Base-by-base conservation (phyloP, 1,140 invertebrate species). In the Bombus waltoni region DNA sequence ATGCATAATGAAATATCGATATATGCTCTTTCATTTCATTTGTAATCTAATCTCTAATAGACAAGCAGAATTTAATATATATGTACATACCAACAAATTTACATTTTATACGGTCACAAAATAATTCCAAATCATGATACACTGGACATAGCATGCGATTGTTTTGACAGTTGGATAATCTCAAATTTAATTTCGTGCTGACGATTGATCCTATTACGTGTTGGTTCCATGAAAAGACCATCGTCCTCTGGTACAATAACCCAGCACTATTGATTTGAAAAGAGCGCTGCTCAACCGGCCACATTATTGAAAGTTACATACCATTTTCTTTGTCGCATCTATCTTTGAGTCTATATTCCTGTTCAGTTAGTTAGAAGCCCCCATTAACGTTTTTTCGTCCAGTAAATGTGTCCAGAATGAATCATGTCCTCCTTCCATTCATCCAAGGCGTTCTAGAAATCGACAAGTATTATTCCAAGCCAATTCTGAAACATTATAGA, bases 231-330 rank as follows among this genome's bases (percentile, higher is more conserved):
- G 70, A 85, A 73, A 74, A 44, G n/a, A 11, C 44, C 11, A 32
- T 15, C 71, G n/a, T 10, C 47, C 38, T 47, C 5, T 28, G 3
- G 40, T 32, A 81, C 84, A 81, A 85, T 81, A 25, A 38, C 22
- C 11, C n/a, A 4, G 8, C 22, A 40, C 35, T 75, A 85, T 81
- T 59, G 79, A 81, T 81, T 81, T 42, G 44, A 59, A 53, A 75
- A 57, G 47, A 32, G 35, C 72, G 57, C 59, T 74, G 71, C 78
- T 74, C 66, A 78, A n/a, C 53, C 18, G n/a, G 35, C 44, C 18
- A 28, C 65, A 78, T 88, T 82, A 81, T 88, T 74, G 78, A 62
- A 65, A 86, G 88, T 72, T 78, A 77, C 73, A 53, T 86, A 79
- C 68, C 59, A 77, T 74, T 72, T 79, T n/a, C 76, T 79, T 44